Evolutionary conservation across 2,888 invertebrate genomes (phyloP), one percentile per base, ranked within the genome.

Genomic region (Fragum whitleyi): DNA sequence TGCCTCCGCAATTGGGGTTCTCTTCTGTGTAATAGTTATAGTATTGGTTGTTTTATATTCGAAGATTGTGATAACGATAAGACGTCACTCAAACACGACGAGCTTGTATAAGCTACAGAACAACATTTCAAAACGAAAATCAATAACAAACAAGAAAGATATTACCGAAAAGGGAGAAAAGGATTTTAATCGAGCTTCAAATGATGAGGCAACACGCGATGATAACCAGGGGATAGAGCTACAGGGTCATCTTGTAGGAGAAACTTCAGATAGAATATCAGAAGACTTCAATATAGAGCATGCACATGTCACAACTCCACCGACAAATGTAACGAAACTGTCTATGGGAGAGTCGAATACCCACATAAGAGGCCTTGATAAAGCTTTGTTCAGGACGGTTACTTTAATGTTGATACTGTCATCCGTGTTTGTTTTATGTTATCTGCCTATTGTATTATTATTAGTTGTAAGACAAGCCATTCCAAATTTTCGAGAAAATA

Each of bases 331-430:
- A 57, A 57, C 57, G 21, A 26, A 6, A 26, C 3, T n/a, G 21
- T 19, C 21, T 23, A 9, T 26, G 14, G 3, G 23, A 21, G 57
- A 23, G 23, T 6, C 11, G 21, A 26, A 47, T 19, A 9, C 16
- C n/a, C 19, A 16, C 16, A 14, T 9, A 5, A 47, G 14, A 3
- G n/a, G 16, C 14, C 47, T 47, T 14, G 7, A 47, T 14, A 47
- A 47, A 47, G 47, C 47, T n/a, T 47, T 57, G 11, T 57, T 57
- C 28, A 86, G 81, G 57, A 86, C 88, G 0, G 84, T 86, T n/a
- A 77, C 85, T 36, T 71, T 88, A 26, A 84, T 88, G 86, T 85
- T 86, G 26, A 47, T 88, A 0, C 83, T 88, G 23, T 84, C 88
- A 6, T 61, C 81, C 14, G 81, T 79, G 28, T 88, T 88, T 62